A percentile compares a stretch with the other conserved stretches of the same genome.
phyloP scores from a whole-genome alignment of 2,113 vertebrate species.

The Sapayoa aenigma region DNA sequence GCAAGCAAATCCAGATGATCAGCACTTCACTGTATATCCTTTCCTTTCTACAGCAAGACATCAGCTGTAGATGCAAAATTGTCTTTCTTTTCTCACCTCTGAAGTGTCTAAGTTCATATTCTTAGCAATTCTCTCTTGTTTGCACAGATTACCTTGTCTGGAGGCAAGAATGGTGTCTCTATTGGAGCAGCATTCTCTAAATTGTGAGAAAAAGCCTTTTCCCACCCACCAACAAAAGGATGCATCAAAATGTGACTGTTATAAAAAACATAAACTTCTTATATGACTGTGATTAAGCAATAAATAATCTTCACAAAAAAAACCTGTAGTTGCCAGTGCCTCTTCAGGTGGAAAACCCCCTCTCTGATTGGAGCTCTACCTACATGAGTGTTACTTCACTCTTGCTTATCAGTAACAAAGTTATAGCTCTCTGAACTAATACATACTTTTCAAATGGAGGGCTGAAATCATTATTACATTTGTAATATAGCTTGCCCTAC shows the following conservation, averaged over 20 bases:
- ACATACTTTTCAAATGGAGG: neutral
- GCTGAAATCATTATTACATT: neutral
- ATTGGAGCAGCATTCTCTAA: neutral
- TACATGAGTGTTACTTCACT: neutral
- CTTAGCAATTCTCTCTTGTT: neutral
- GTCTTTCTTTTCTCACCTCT: neutral
- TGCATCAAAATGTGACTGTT: neutral
- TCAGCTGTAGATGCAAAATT: fast-evolving
- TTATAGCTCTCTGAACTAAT: neutral
- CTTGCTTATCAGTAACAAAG: neutral
- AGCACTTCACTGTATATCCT: neutral
- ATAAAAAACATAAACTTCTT: neutral
- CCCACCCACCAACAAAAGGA: neutral
- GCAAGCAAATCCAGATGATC: neutral
- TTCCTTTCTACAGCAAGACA: neutral
- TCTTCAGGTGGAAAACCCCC: neutral
- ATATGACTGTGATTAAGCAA: neutral
- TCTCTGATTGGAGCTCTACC: neutral
- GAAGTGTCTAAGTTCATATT: neutral
- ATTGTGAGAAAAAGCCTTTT: neutral
- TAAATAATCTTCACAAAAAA: neutral
- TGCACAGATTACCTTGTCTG: neutral
- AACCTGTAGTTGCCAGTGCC: neutral
- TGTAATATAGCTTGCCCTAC: neutral
- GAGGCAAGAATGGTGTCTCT: neutral